phyloP scores from a whole-genome alignment of 2,888 invertebrate genomes.

The Alloscopus bannaensis region DNA sequence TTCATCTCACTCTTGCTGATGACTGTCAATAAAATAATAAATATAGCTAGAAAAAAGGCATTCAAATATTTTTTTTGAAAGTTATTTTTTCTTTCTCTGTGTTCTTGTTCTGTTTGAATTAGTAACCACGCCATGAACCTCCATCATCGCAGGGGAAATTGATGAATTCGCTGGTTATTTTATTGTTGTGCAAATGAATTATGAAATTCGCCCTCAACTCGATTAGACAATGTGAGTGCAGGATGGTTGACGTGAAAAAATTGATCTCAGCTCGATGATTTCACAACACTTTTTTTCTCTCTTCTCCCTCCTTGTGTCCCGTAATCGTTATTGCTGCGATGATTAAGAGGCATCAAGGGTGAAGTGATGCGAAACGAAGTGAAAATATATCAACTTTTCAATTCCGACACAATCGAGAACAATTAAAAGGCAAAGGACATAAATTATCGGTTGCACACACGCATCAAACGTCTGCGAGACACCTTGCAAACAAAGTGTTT shows the following conservation, averaged over 20 bases:
- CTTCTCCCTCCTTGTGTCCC: too few species aligned
- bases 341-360: neutral
- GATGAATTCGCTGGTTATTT: conserved; percentile 24
- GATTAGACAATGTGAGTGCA: neutral
- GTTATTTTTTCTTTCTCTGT: conserved; percentile 5
- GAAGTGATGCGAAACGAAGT: neutral
- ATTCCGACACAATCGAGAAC: too few species aligned
- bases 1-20: neutral
- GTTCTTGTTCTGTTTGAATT: conserved; percentile 21
- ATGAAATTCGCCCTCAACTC: neutral
- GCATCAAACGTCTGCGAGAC: neutral
- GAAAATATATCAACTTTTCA: too few species aligned
- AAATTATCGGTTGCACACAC: neutral
- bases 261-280: neutral
- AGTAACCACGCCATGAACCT: conserved; percentile 26
- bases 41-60: conserved; percentile 7
- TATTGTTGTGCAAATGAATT: conserved; percentile 41
- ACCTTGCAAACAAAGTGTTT: too few species aligned
- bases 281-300: conserved; percentile 8
- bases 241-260: too few species aligned
- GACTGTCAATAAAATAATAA: neutral
- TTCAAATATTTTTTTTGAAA: conserved; percentile 7
- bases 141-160: conserved; percentile 5
- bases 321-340: neutral
- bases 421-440: conserved; percentile 14